Evolutionary conservation across 2,797 vertebrate genomes (phyloP).

Genomic region (Hybognathus amarus): DNA sequence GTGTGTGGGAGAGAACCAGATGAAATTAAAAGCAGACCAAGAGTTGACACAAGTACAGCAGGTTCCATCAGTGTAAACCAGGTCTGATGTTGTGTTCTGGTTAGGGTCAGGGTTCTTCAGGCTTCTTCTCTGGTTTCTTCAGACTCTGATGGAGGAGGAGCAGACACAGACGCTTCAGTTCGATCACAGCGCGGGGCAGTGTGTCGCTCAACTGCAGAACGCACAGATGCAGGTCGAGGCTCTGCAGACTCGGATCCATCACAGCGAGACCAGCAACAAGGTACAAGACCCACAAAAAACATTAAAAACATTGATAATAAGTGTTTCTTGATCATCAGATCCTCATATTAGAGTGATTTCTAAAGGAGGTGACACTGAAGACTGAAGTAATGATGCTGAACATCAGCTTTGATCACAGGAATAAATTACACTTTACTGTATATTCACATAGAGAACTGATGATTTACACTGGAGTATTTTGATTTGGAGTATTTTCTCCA

Average conservation of each 20-base stretch:
- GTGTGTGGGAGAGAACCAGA: background rate
- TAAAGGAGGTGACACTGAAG: background rate
- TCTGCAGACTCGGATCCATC: slow-evolving; percentile 85
- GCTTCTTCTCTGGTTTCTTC: slow-evolving; percentile 10
- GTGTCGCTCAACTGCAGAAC: slow-evolving; percentile 76
- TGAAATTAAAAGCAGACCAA: background rate
- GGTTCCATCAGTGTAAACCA: background rate
- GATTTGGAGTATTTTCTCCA: too few species aligned
- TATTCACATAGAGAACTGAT: too few species aligned
- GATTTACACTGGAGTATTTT: too few species aligned
- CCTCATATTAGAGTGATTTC: background rate
- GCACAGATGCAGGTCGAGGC: slow-evolving; percentile 84
- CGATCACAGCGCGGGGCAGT: slow-evolving; percentile 77
- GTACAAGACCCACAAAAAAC: slow-evolving; percentile 67
- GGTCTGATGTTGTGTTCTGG: background rate
- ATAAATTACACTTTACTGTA: too few species aligned
- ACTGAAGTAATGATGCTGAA: background rate
- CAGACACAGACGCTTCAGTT: slow-evolving; percentile 80
- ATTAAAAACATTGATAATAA: background rate
- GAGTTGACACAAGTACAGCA: background rate
- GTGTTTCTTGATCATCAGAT: background rate
- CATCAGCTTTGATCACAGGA: too few species aligned
- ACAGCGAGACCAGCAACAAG: slow-evolving; percentile 87
- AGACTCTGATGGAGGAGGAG: slow-evolving; percentile 83
- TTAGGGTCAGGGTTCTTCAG: background rate